Percentiles rank a stretch among this genome's conserved stretches.
These are phyloP conservation scores for Athalia cordata DNA, from an alignment of 2,888 invertebrate species.

Conservation along the genomic window DNA sequence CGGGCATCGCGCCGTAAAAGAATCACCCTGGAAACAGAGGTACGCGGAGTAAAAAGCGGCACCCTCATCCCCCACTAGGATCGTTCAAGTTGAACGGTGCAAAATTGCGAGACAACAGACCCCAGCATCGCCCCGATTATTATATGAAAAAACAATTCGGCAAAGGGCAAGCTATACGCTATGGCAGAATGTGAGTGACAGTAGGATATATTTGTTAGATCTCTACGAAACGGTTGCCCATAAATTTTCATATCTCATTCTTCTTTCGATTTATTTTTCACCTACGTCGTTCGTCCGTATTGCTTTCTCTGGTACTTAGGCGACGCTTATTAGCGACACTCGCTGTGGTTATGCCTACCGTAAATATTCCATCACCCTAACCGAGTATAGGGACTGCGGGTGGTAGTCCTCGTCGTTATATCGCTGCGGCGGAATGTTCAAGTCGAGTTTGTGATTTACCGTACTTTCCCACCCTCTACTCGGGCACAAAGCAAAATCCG, in stretches of 20 bases:
- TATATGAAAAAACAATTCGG: too few species aligned
- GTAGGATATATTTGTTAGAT: too few species aligned
- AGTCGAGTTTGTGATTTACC: constrained; percentile 31
- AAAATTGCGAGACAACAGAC: constrained; percentile 35
- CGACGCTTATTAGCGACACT: constrained; percentile 10
- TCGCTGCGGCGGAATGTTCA: constrained; percentile 17
- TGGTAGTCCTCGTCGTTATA: constrained; percentile 7
- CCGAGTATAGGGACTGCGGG: neutral
- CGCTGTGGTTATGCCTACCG: neutral
- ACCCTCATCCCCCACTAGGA: neutral
- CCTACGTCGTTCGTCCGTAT: neutral
- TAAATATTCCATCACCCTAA: neutral
- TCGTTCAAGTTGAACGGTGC: neutral
- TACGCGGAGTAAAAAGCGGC: constrained; percentile 19
- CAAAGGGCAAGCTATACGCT: too few species aligned
- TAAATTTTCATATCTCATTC: neutral
- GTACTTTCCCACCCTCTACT: neutral
- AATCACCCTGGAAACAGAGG: constrained; percentile 8
- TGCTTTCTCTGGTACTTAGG: neutral
- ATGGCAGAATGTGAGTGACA: too few species aligned
- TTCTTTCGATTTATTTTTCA: neutral
- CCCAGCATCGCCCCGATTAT: too few species aligned
- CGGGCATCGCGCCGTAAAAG: constrained; percentile 2
- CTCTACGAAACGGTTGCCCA: too few species aligned
- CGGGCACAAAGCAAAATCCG: constrained; percentile 13